These are phyloP conservation scores for Temnothorax rugatulus DNA, from an alignment of 2,888 invertebrate genomes.

Conservation along the genomic window DNA sequence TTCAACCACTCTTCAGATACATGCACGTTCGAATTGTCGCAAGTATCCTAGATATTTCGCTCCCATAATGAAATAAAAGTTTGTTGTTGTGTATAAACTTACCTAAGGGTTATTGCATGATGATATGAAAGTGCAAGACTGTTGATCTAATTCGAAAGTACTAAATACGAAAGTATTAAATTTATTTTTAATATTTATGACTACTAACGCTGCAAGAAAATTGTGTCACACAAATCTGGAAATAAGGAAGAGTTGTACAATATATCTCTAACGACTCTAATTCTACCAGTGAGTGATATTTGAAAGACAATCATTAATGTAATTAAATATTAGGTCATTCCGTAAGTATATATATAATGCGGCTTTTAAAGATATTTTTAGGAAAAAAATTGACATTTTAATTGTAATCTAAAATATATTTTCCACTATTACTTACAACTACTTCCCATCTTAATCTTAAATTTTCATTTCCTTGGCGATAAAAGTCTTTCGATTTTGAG, in stretches of 20 bases:
- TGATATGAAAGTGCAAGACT: not conserved
- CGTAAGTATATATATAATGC: too few species aligned
- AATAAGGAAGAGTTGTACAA: not conserved
- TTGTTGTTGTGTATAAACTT: not conserved
- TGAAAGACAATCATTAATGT: not conserved
- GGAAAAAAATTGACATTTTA: too few species aligned
- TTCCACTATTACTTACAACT: too few species aligned
- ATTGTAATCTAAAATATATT: too few species aligned
- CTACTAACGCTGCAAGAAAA: not conserved
- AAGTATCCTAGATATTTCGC: not conserved
- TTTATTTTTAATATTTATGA: not conserved
- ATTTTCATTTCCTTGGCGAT: too few species aligned
- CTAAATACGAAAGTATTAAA: not conserved
- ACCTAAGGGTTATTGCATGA: not conserved
- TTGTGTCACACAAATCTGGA: not conserved
- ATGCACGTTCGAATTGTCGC: conserved; percentile 7
- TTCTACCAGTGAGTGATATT: not conserved
- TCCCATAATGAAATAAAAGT: not conserved
- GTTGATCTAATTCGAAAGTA: not conserved
- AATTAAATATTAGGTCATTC: not conserved
- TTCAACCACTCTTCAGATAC: not conserved
- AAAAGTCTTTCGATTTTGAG: too few species aligned
- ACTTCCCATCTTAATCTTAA: too few species aligned
- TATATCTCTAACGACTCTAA: not conserved
- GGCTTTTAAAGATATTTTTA: too few species aligned